phyloP scores from a whole-genome alignment of 1,140 invertebrate genomes.

The Eueides isabella region DNA sequence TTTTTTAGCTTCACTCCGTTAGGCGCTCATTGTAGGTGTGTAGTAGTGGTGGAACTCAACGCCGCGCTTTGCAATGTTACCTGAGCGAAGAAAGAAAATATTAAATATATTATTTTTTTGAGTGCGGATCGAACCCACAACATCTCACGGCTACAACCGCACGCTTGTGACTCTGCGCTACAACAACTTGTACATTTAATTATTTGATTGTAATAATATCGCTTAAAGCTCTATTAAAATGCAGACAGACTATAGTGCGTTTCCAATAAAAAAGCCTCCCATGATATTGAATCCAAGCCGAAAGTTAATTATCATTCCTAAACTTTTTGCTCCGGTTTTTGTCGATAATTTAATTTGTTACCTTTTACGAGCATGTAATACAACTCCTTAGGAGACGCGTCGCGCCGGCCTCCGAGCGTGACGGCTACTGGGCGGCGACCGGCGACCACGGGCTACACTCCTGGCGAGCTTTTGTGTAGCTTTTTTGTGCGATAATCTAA shows the following conservation, averaged over 20 bases:
- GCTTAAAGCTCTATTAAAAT: neutral
- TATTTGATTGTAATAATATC: neutral
- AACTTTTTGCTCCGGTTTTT: conserved; percentile 34
- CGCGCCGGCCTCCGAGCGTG: conserved; percentile 27
- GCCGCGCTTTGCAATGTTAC: no score
- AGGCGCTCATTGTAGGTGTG: no score
- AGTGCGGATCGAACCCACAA: neutral
- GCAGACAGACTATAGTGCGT: neutral
- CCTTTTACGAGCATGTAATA: conserved; percentile 42
- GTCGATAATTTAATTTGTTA: conserved; percentile 47
- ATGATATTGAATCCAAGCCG: conserved; percentile 12
- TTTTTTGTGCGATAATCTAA: conserved; percentile 5
- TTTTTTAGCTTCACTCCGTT: no score
- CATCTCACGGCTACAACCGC: neutral
- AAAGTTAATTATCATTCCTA: conserved; percentile 28
- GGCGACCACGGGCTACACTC: neutral
- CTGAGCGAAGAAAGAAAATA: no score
- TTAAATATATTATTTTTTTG: no score
- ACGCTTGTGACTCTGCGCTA: neutral
- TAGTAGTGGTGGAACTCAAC: neutral
- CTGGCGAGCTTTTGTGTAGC: neutral
- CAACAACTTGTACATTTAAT: no score
- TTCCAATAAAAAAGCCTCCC: neutral
- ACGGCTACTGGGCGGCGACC: conserved; percentile 34
- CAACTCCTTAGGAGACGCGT: conserved; percentile 24